phyloP scores from a whole-genome alignment of 2,888 invertebrate genomes.

The Allygus modestus region DNA sequence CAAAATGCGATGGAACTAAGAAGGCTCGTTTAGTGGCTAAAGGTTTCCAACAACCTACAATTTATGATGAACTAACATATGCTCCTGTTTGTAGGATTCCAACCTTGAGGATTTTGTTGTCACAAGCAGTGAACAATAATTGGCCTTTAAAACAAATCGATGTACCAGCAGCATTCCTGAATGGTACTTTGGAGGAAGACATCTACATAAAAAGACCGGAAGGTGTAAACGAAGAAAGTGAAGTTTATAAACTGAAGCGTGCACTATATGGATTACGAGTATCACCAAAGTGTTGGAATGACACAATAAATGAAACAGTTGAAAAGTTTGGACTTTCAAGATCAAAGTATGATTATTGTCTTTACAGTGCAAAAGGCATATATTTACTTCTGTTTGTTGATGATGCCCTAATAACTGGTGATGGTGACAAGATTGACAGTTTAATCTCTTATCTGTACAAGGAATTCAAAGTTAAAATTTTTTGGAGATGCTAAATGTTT shows the following conservation, averaged over 20 bases:
- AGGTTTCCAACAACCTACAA: slow-evolving; percentile 61
- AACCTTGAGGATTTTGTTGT: slow-evolving; percentile 58
- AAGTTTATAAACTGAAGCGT: slow-evolving; percentile 52
- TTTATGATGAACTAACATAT: not conserved
- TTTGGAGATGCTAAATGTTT: slow-evolving; percentile 47
- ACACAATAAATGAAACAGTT: slow-evolving; percentile 51
- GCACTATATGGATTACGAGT: slow-evolving; percentile 61
- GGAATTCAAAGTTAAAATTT: slow-evolving; percentile 60
- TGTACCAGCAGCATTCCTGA: slow-evolving; percentile 64
- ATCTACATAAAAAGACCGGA: slow-evolving; percentile 60
- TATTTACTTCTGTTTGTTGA: slow-evolving; percentile 60
- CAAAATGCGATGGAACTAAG: slow-evolving; percentile 62
- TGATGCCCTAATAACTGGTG: slow-evolving; percentile 59
- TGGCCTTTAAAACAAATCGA: slow-evolving; percentile 56
- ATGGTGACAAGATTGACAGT: slow-evolving; percentile 15
- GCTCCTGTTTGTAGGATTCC: slow-evolving; percentile 51
- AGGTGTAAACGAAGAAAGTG: slow-evolving; percentile 35
- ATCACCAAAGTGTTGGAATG: slow-evolving; percentile 63
- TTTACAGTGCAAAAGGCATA: slow-evolving; percentile 46
- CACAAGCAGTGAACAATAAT: slow-evolving; percentile 57
- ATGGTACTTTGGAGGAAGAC: slow-evolving; percentile 54
- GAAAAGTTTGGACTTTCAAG: slow-evolving; percentile 48
- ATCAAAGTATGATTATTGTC: slow-evolving; percentile 60
- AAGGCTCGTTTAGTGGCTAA: slow-evolving; percentile 65
- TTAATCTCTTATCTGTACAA: slow-evolving; percentile 51